Conservation (phyloP, 2,888 invertebrate genomes). For the Sminthurides aquaticus region DNA sequence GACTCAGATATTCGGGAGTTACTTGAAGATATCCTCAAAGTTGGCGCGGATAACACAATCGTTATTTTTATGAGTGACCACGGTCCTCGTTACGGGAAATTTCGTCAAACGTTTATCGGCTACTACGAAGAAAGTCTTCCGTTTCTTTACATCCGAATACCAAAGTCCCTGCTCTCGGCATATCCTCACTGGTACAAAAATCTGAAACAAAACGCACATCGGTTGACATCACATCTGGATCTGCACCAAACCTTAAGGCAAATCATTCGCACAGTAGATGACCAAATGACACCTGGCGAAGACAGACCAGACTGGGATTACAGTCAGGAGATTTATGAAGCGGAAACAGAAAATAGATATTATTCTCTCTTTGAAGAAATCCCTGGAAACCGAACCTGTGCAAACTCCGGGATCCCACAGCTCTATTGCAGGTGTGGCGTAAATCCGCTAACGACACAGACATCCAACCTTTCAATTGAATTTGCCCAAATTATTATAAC, state of each 20-base stretch:
- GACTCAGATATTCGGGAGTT: constrained; percentile 3
- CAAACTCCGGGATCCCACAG: neutral
- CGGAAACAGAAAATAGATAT: neutral
- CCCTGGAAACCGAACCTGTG: constrained; percentile 12
- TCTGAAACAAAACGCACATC: constrained; percentile 56
- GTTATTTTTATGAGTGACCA: constrained; percentile 68
- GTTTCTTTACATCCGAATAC: constrained; percentile 61
- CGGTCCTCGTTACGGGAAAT: constrained; percentile 65
- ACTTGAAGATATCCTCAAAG: neutral
- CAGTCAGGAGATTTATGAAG: too few relatives aligned
- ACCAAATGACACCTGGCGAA: neutral
- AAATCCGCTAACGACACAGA: neutral
- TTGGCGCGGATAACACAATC: constrained; percentile 53
- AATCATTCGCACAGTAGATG: neutral
- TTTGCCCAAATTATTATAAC: neutral
- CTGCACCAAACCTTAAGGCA: constrained; percentile 57
- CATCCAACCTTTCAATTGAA: too few relatives aligned
- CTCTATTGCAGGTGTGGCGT: constrained; percentile 4
- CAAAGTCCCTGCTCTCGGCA: constrained; percentile 54
- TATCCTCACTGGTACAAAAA: constrained; percentile 54
- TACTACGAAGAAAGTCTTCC: constrained; percentile 65
- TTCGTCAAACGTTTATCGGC: constrained; percentile 59
- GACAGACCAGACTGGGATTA: too few relatives aligned
- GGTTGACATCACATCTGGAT: constrained; percentile 68
- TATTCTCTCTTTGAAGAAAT: constrained; percentile 5